A percentile compares a stretch with the other conserved stretches of the same genome.
phyloP scores from a whole-genome alignment of 1,140 invertebrate genomes.

The Triops cancriformis region DNA sequence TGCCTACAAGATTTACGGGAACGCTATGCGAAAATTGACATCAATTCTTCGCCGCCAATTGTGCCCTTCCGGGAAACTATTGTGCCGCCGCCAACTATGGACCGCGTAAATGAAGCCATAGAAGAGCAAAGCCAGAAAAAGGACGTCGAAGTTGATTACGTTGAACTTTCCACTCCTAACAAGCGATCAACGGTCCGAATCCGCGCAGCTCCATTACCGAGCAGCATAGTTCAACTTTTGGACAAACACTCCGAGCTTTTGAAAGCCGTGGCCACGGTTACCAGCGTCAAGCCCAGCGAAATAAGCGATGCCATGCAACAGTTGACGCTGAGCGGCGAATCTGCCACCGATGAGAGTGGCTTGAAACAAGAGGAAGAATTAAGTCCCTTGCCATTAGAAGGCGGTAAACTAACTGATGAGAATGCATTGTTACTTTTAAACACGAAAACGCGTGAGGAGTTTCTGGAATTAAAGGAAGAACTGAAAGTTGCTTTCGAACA shows the following conservation, averaged over 20 bases:
- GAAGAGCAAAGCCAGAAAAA: slow-evolving; percentile 41
- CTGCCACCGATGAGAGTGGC: not conserved
- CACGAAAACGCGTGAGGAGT: slow-evolving; percentile 28
- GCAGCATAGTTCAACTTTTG: slow-evolving; percentile 59
- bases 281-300: slow-evolving; percentile 28
- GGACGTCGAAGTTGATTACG: slow-evolving; percentile 44
- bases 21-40: slow-evolving; percentile 68
- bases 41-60: slow-evolving; percentile 88
- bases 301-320: slow-evolving; percentile 7
- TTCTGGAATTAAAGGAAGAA: slow-evolving; percentile 54
- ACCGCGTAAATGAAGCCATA: slow-evolving; percentile 83
- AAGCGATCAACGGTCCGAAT: slow-evolving; percentile 64
- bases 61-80: slow-evolving; percentile 94
- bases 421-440: slow-evolving; percentile 7
- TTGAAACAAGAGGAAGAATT: not conserved
- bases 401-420: not conserved
- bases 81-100: slow-evolving; percentile 61
- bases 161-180: slow-evolving; percentile 59
- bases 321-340: not conserved
- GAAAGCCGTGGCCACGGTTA: slow-evolving; percentile 44
- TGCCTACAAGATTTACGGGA: slow-evolving; percentile 76
- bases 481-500: slow-evolving; percentile 54
- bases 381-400: not conserved
- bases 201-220: slow-evolving; percentile 68
- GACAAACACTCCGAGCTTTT: slow-evolving; percentile 52